Conservation (phyloP, 2,113 vertebrate species). For the Benitochromis conjunctus region DNA sequence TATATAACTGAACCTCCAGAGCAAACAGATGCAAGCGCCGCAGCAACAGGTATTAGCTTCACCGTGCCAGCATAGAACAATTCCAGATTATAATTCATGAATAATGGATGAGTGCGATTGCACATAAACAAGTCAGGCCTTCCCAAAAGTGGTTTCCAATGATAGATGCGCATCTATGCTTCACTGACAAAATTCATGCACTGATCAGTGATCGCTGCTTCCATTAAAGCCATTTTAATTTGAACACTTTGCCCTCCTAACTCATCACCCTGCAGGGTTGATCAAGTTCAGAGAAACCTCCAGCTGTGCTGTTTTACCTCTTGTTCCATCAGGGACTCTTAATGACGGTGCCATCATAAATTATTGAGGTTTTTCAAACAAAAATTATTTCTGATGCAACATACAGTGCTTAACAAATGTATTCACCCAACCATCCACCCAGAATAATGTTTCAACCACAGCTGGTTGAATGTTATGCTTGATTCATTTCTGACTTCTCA, state of each 20-base stretch:
- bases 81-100: not conserved
- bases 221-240: not conserved
- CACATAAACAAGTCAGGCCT: not conserved
- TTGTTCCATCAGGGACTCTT: not conserved
- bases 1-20: slow-evolving; percentile 30
- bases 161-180: not conserved
- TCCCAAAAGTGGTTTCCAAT: not conserved
- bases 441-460: not conserved
- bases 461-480: not conserved
- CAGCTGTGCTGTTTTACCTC: not conserved
- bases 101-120: not conserved
- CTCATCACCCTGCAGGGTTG: not conserved
- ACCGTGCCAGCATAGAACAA: not conserved
- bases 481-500: not conserved
- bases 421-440: not conserved
- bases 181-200: not conserved
- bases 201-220: not conserved
- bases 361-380: not conserved
- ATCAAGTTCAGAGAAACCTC: slow-evolving; percentile 8
- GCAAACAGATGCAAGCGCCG: not conserved
- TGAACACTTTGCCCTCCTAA: not conserved
- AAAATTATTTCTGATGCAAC: not conserved
- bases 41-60: slow-evolving; percentile 23
- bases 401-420: not conserved
- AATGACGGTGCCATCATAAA: not conserved